phyloP scores from a whole-genome alignment of 1,140 invertebrate species.

The Sitophilus oryzae region DNA sequence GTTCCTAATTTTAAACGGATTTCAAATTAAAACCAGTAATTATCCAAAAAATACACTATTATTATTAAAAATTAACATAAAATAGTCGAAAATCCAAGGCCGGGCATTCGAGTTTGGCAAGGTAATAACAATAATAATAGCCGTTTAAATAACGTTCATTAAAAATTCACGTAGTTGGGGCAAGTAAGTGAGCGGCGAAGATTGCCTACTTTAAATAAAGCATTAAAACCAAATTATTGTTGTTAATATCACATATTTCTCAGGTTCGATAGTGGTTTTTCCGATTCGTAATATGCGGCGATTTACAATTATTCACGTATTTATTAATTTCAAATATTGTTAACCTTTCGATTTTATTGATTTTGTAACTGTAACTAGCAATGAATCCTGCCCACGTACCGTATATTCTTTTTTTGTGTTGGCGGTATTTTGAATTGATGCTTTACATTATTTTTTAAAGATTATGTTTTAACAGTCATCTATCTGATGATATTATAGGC shows the following conservation, averaged over 20 bases:
- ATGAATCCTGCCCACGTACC: too few relatives aligned
- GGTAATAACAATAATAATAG: constrained; percentile 25
- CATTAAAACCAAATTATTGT: background rate
- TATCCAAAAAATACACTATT: constrained; percentile 7
- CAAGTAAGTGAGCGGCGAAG: too few relatives aligned
- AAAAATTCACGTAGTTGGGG: background rate
- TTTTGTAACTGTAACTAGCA: too few relatives aligned
- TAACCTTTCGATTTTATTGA: too few relatives aligned
- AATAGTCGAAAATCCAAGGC: constrained; percentile 29
- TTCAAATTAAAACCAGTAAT: constrained; percentile 8
- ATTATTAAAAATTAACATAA: constrained; percentile 26
- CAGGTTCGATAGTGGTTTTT: background rate
- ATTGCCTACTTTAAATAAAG: background rate
- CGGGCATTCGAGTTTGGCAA: constrained; percentile 27
- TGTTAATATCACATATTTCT: background rate
- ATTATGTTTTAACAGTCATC: too few relatives aligned
- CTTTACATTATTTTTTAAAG: too few relatives aligned
- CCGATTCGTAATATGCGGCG: background rate
- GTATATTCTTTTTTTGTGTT: too few relatives aligned
- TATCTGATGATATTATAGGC: too few relatives aligned
- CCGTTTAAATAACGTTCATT: background rate
- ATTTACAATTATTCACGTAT: too few relatives aligned
- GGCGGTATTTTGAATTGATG: too few relatives aligned
- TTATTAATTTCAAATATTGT: too few relatives aligned
- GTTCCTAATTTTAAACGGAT: background rate